Base-by-base conservation (phyloP, 2,888 invertebrate species). In the Lissonota sp. region DNA sequence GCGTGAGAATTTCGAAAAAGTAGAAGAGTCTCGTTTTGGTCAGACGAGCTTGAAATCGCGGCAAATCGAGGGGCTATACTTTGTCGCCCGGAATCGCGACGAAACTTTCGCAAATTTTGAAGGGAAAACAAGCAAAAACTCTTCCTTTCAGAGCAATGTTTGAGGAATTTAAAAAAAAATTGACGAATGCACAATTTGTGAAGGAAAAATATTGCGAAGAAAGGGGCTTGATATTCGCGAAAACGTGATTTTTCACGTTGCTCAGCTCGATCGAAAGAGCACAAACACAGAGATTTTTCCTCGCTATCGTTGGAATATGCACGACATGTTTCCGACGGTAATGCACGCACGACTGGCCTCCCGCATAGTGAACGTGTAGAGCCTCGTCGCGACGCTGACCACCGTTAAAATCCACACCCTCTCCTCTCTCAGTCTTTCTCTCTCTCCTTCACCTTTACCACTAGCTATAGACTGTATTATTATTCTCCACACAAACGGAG, bases 381-480 rank as follows among this genome's bases (percentile, higher is more conserved):
- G 74, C 63, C 63, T 40, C 72, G 87, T 89, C 88, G 86, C 88
- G 85, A 89, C 87, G 90, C 90, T 90, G 90, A 90, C 90, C 90
- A 86, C 85, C 81, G 75, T 79, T 49, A 74, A 60, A 60, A 78
- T 81, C 81, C 78, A 71, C 73, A 79, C 83, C 80, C 82, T 74
- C 85, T 74, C 80, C 60, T 60, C 39, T 53, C 44, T 49, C 44
- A 42, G 66, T 66, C 46, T 76, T 42, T 63, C 60, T 16, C 64
- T 40, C 58, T 70, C 49, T 51, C 66, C 55, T 74, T 63, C 49
- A 46, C 60, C 60, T 67, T 39, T 57, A 16, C 57, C 49, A 58
- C 46, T 55, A 26, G 26, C 26, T 55, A 55, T 42, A 46, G 16
- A 12, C 51, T 40, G 14, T 76, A 63, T 12, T 55, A n/a, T 44